Evolutionary conservation across 2,113 vertebrate genomes (phyloP).

Genomic region (Ictalurus punctatus): DNA sequence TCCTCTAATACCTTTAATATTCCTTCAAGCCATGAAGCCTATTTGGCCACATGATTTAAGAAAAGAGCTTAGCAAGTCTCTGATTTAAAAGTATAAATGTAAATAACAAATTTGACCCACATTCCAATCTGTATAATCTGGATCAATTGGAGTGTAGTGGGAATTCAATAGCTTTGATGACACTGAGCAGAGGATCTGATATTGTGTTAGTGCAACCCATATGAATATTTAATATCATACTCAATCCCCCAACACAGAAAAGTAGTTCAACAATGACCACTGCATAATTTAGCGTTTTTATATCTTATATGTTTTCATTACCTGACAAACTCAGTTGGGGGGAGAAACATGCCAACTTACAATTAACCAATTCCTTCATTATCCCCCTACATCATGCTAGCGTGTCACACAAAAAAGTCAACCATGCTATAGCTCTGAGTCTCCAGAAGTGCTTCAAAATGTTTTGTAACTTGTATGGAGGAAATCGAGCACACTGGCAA

Average conservation of each 20-base stretch:
- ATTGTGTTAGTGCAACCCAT: too few relatives aligned
- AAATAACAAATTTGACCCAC: too few relatives aligned
- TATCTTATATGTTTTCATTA: not conserved
- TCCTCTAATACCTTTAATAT: not conserved
- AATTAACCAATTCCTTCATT: not conserved
- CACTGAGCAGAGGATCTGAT: too few relatives aligned
- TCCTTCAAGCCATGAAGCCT: too few relatives aligned
- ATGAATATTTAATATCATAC: too few relatives aligned
- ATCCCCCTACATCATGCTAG: not conserved
- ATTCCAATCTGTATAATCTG: too few relatives aligned
- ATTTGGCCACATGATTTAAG: too few relatives aligned
- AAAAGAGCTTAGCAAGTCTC: too few relatives aligned
- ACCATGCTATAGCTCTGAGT: not conserved
- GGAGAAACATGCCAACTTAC: not conserved
- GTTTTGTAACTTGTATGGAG: not conserved
- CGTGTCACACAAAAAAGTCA: not conserved
- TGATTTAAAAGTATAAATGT: too few relatives aligned
- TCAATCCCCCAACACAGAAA: not conserved
- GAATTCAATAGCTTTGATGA: too few relatives aligned
- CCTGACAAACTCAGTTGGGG: not conserved
- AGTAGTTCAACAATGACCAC: not conserved
- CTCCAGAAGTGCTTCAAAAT: not conserved
- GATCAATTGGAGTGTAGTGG: too few relatives aligned
- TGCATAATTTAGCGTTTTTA: not conserved
- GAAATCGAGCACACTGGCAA: not conserved